Evolutionary conservation across 2,888 invertebrate genomes (phyloP).

Genomic region (Penaeus monodon): DNA sequence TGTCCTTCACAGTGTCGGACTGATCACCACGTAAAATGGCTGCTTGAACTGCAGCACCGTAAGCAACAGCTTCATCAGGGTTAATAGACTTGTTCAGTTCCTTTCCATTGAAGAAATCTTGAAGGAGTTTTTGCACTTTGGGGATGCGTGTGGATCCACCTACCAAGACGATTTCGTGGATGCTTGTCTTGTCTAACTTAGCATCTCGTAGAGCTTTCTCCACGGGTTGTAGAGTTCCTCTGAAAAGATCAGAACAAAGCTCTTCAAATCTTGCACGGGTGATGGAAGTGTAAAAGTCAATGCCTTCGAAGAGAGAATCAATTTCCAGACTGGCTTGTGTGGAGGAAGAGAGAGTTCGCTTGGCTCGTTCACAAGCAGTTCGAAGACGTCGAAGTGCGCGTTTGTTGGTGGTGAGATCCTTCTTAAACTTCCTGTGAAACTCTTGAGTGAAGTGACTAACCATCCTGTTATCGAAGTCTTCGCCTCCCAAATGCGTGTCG

Average conservation of each 20-base stretch:
- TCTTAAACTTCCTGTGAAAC: constrained; percentile 72
- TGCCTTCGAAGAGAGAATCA: constrained; percentile 92
- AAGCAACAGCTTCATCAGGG: constrained; percentile 92
- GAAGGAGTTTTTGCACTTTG: constrained; percentile 95
- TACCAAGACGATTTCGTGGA: constrained; percentile 93
- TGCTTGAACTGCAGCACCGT: constrained; percentile 96
- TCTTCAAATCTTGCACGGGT: constrained; percentile 85
- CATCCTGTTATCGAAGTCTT: constrained; percentile 87
- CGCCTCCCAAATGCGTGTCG: constrained; percentile 92
- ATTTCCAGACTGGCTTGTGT: constrained; percentile 95
- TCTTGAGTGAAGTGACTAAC: constrained; percentile 76
- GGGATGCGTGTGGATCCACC: constrained; percentile 98
- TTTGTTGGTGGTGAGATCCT: neutral
- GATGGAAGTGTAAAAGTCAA: constrained; percentile 95
- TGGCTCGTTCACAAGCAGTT: constrained; percentile 91
- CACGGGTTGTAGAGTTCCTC: constrained; percentile 72
- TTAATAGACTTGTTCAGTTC: constrained; percentile 91
- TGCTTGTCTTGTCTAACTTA: constrained; percentile 92
- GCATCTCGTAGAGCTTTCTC: constrained; percentile 80
- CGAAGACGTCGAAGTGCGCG: constrained; percentile 85
- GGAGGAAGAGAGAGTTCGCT: constrained; percentile 86
- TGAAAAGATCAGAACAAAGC: constrained; percentile 76
- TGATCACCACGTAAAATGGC: constrained; percentile 89
- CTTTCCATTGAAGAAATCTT: constrained; percentile 88
- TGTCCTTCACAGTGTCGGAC: constrained; percentile 79